Conservation (phyloP, 2,888 invertebrate species). For the Ceratothoa steindachneri region DNA sequence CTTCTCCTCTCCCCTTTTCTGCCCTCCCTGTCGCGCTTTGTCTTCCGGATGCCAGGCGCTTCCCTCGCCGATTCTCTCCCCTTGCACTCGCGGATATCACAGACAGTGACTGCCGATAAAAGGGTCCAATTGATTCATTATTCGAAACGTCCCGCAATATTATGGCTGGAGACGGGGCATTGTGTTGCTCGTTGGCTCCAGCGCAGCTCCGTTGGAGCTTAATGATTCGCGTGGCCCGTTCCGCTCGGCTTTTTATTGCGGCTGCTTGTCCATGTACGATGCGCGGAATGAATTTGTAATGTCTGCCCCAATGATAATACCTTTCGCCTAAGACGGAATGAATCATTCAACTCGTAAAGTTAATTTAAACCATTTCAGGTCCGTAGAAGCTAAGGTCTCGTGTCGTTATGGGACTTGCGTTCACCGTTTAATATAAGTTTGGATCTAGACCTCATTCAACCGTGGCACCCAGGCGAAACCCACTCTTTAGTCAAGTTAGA, state of each 20-base stretch:
- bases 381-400: too few species aligned
- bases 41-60: slow-evolving; percentile 1
- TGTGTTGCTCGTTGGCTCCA: slow-evolving; percentile 1
- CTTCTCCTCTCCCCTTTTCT: not conserved
- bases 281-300: slow-evolving; percentile 6
- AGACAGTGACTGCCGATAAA: slow-evolving; percentile 41
- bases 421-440: too few species aligned
- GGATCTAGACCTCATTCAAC: too few species aligned
- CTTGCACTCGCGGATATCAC: slow-evolving; percentile 31
- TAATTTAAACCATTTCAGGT: not conserved
- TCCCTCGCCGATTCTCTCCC: not conserved
- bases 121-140: slow-evolving; percentile 44
- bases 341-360: slow-evolving; percentile 1
- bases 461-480: too few species aligned
- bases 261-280: not conserved
- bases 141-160: slow-evolving; percentile 25
- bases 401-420: too few species aligned
- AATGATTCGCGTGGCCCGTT: slow-evolving; percentile 3
- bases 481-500: too few species aligned
- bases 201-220: not conserved
- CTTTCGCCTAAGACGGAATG: not conserved
- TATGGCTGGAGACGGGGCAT: slow-evolving; percentile 19
- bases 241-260: not conserved
- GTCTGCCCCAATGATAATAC: not conserved
- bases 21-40: not conserved